Evolutionary conservation across 64 coral and sea anemone genomes (phyloP), one percentile per base, ranked within the genome.

Genomic region (Platygyra sinensis): DNA sequence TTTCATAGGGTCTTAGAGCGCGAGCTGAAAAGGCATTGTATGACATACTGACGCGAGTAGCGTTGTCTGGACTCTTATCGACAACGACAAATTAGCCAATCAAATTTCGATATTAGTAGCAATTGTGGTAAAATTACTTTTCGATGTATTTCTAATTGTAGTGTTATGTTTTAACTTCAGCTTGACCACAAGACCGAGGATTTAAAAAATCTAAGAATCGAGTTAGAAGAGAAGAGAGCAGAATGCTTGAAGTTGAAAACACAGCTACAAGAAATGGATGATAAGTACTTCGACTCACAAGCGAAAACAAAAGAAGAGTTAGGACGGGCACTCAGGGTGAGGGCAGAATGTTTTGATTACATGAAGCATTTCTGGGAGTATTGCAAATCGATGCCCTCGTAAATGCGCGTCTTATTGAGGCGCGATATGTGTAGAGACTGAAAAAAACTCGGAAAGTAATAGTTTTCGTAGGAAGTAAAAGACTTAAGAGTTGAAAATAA

Each of bases 221-320:
- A 99, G 76, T 75, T 99, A 25, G 97, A 99, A 72, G 97, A 99
- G 76, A 95, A 95, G 51, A 95, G 94, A 86, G 91, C 94, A 22
- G 87, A 95, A 54, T 83, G 93, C 8, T 87, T 99, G 0, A 91
- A 86, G 72, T 72, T 93, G n/a, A 94, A 93, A 42, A 99, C 97
- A 13, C 97, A 99, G 33, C 86, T 99, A 19, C 97, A 95, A 28
- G 97, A 99, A 77, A 99, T 99, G 97, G 97, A 99, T 42, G 97
- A 99, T 32, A 86, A 94, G 49, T 99, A 93, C 89, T 99, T 99
- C 88, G 87, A 95, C 24, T 99, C 97, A 14, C 94, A 99, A 73
- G 85, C 94, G 39, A 99, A 98, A 67, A 94, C 96, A 75, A 98
- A 98, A 75, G 97, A 99, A 62, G 93, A 99, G 20, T 67, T 99